These are phyloP conservation scores for Myotis planiceps DNA, from an alignment of 2,797 vertebrate genomes.

Conservation along the genomic window DNA sequence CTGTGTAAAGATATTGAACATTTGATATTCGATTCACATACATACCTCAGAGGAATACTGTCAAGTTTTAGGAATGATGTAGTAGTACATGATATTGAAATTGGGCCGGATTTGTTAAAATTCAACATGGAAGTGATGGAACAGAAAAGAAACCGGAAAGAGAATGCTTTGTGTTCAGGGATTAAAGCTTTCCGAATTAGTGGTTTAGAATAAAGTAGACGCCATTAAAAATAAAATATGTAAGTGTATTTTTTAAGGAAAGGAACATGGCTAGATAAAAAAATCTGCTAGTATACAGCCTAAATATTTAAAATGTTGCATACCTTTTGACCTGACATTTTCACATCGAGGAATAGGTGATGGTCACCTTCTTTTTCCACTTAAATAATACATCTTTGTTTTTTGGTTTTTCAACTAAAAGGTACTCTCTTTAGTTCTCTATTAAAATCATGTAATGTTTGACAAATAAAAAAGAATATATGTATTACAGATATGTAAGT, in stretches of 20 bases:
- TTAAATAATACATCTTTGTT: not conserved
- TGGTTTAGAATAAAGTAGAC: not conserved
- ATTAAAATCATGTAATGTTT: conserved; percentile 29
- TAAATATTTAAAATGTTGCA: not conserved
- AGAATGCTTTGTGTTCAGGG: not conserved
- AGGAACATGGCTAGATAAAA: not conserved
- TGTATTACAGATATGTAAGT: not conserved
- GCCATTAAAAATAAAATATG: not conserved
- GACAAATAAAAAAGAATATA: not conserved
- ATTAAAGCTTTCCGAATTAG: conserved; percentile 47
- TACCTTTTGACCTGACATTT: not conserved
- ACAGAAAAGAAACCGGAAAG: not conserved
- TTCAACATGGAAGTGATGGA: conserved; percentile 25
- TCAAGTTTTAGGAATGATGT: conserved; percentile 24
- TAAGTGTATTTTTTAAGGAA: not conserved
- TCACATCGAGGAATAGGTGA: conserved; percentile 4
- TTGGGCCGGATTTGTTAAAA: conserved; percentile 48
- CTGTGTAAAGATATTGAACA: conserved; percentile 48
- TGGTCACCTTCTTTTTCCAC: not conserved
- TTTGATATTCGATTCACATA: conserved; percentile 25
- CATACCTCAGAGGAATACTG: conserved; percentile 54
- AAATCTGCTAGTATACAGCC: not conserved
- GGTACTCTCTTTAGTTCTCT: not conserved
- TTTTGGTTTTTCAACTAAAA: conserved; percentile 12
- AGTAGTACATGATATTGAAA: conserved; percentile 29